These are phyloP conservation scores for Philotrypesis tridentata DNA, from an alignment of 1,140 invertebrate genomes.

Conservation along the genomic window DNA sequence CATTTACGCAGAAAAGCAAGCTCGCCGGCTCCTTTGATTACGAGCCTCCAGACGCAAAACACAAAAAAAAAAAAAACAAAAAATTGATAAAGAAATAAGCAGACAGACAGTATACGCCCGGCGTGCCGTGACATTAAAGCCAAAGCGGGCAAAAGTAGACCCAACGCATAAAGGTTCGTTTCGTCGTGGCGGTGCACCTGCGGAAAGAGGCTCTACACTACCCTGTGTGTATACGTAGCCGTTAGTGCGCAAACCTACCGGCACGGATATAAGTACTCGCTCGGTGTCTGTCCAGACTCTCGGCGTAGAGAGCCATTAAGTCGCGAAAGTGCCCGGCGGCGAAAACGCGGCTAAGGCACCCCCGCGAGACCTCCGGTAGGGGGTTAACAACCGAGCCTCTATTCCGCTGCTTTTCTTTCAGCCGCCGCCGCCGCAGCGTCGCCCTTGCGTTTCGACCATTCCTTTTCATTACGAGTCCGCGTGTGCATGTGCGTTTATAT, in stretches of 20 bases:
- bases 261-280: no score
- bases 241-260: no score
- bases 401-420: neutral
- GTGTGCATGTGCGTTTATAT: neutral
- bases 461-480: conserved; percentile 35
- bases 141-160: neutral
- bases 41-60: neutral
- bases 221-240: neutral
- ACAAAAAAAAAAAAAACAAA: neutral
- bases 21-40: no score
- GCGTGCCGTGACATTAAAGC: conserved; percentile 13
- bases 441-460: conserved; percentile 18
- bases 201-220: neutral
- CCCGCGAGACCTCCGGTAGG: neutral
- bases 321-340: conserved; percentile 19
- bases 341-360: conserved; percentile 29
- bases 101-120: neutral
- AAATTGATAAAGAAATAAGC: no score
- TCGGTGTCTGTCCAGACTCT: conserved; percentile 33
- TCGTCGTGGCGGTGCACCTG: no score
- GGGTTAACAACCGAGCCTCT: conserved; percentile 33
- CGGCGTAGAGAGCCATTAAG: conserved; percentile 47
- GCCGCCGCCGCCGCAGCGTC: no score
- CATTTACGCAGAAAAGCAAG: no score
- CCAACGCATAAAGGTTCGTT: neutral